Evolutionary conservation across 1,140 invertebrate genomes (phyloP), one percentile per base, ranked within the genome.

Genomic region (Drepana arcuata): DNA sequence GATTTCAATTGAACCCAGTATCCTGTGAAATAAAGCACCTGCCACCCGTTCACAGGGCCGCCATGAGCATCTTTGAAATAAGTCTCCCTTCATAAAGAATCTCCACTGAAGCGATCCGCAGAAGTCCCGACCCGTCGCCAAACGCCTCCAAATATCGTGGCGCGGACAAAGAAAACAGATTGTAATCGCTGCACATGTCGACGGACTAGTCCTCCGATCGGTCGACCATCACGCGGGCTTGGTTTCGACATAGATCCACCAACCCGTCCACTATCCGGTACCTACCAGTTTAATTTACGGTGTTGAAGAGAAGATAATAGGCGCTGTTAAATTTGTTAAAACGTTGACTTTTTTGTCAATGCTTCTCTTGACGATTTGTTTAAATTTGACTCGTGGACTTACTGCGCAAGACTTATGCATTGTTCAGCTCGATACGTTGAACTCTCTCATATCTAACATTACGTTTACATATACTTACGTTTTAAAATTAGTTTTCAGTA

Each of bases 221-320:
- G 3, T n/a, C n/a, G n/a, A n/a, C n/a, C n/a, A n/a, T n/a, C n/a
- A n/a, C n/a, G n/a, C n/a, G n/a, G n/a, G n/a, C n/a, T n/a, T n/a
- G n/a, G n/a, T n/a, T n/a, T n/a, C n/a, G n/a, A n/a, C n/a, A n/a
- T n/a, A n/a, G n/a, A 9, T 21, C 4, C 18, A 21, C 4, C 9
- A 9, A 9, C 4, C 18, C 4, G 18, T 5, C 9, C 4, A 21
- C 4, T 21, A 5, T 21, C 18, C 4, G 4, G 18, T 9, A 61
- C 53, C 50, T 65, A 62, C 59, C 54, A 51, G 66, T 70, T 72
- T 75, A 79, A 79, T 79, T 79, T 79, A 74, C 67, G 65, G 60
- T 63, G 68, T 64, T 68, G 54, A 67, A 64, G 49, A 54, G 56
- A 51, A 74, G 65, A 77, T 77, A 74, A 79, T 77, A 71, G 66